Evolutionary conservation across 1,140 invertebrate species (phyloP), one percentile per base, ranked within the genome.

Genomic region (Agrypnia vestita): DNA sequence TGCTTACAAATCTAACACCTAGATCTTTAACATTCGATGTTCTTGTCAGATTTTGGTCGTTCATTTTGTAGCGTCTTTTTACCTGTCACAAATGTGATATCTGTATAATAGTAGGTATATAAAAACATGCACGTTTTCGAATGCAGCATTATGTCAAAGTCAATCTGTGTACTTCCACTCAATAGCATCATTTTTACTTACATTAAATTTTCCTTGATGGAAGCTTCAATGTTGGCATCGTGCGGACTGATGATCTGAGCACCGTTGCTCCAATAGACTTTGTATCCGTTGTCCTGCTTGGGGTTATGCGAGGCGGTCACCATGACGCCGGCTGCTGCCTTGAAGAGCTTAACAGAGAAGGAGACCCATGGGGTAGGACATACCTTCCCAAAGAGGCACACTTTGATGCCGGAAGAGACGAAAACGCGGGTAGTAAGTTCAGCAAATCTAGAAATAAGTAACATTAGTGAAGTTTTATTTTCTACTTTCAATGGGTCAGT

Each of bases 301-400:
- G 98, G 98, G 91, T 99, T 99, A 84, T 99, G 98, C 0, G 98
- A 99, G 0, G 99, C 98, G 13, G 99, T 99, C 0, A 99, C 93
- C 97, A 99, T 98, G 8, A 99, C 92, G 6, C 98, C 98, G 69
- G 93, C 94, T 4, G 92, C 92, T 75, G 94, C 94, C 35, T 93
- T 92, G 44, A 93, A 93, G 79, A 93, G 89, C 12, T 89, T 86
- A 4, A 98, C 94, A 3, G 92, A 91, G 89, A 95, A 99, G 0
- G 98, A 94, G 55, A 99, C 94, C 86, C 98, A 96, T 1, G 98
- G 98, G 1, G 98, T 99, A 11, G 97, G 97, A 84, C 94, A 95
- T 4, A 97, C 91, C 55, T 91, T 87, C 1, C 94, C 94, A 86
- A 94, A 99, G 7, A 99, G 89, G 85, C 95, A 95, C 0, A 99